These are phyloP conservation scores for Malurus leucopterus DNA, from an alignment of 2,797 vertebrate genomes.

Conservation along the genomic window DNA sequence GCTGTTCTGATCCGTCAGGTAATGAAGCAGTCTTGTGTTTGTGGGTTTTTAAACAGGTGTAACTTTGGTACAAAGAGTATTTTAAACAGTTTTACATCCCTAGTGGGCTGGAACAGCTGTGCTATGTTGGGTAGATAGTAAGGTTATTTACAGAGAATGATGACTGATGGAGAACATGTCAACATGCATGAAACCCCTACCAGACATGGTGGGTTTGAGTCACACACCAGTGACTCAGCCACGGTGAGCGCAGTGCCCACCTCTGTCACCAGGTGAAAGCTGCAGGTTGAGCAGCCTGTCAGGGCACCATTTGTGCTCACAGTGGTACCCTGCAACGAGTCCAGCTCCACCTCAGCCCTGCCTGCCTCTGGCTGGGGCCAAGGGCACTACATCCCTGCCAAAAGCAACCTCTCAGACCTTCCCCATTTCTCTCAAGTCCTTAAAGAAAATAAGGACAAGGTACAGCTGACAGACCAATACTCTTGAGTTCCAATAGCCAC, in stretches of 20 bases:
- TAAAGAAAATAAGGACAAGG: neutral
- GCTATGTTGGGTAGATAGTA: neutral
- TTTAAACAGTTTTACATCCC: neutral
- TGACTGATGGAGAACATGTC: neutral
- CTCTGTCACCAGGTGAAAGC: neutral
- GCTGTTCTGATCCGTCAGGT: neutral
- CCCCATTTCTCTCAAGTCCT: neutral
- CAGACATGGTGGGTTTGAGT: neutral
- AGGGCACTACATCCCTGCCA: neutral
- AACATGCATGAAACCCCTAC: neutral
- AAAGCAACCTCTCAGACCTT: neutral
- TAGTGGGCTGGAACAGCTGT: neutral
- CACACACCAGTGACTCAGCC: neutral
- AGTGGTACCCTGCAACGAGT: fast-evolving
- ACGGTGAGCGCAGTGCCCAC: fast-evolving
- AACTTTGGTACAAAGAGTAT: neutral
- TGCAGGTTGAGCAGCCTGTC: neutral
- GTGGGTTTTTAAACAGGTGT: neutral
- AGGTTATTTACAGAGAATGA: neutral
- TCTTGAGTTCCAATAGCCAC: neutral
- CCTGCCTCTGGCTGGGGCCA: neutral
- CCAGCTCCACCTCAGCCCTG: neutral
- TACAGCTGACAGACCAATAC: neutral
- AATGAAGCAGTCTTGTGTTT: neutral
- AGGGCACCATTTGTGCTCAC: fast-evolving